These are phyloP conservation scores for Tamandua tetradactyla DNA, from an alignment of 2,797 vertebrate species.

Conservation along the genomic window DNA sequence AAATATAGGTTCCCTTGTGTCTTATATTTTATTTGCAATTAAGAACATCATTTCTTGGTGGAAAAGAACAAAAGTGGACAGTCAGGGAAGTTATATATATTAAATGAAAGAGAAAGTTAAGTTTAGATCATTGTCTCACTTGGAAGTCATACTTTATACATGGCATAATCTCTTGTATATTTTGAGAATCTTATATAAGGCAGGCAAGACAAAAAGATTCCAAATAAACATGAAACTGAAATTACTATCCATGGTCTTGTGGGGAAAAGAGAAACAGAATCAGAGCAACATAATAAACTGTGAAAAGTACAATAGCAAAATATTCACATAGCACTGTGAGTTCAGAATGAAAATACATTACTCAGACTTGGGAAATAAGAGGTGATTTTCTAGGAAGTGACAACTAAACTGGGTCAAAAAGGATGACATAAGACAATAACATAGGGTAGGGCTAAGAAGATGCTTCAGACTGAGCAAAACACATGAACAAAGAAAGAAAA, in stretches of 20 bases:
- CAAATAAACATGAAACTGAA: too few species aligned
- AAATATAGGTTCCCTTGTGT: not conserved
- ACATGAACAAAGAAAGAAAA: not conserved
- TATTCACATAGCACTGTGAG: not conserved
- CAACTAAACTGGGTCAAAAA: not conserved
- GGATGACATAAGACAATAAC: not conserved
- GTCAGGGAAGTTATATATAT: not conserved
- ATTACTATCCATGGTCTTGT: not conserved
- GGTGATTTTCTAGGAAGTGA: not conserved
- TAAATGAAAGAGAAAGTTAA: not conserved
- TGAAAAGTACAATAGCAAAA: not conserved
- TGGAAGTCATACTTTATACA: not conserved
- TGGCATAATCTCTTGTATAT: not conserved
- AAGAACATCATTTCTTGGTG: not conserved
- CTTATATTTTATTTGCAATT: not conserved
- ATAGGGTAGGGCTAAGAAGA: not conserved
- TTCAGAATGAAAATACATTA: not conserved
- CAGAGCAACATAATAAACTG: not conserved
- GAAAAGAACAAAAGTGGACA: not conserved
- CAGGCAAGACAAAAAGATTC: too few species aligned
- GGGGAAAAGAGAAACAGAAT: not conserved
- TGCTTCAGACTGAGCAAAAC: not conserved
- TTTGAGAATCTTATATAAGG: too few species aligned
- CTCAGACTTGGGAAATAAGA: not conserved
- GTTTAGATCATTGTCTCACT: rapidly evolving